Evolutionary conservation across 1,140 invertebrate species (phyloP).

Genomic region (Drosophila busckii): DNA sequence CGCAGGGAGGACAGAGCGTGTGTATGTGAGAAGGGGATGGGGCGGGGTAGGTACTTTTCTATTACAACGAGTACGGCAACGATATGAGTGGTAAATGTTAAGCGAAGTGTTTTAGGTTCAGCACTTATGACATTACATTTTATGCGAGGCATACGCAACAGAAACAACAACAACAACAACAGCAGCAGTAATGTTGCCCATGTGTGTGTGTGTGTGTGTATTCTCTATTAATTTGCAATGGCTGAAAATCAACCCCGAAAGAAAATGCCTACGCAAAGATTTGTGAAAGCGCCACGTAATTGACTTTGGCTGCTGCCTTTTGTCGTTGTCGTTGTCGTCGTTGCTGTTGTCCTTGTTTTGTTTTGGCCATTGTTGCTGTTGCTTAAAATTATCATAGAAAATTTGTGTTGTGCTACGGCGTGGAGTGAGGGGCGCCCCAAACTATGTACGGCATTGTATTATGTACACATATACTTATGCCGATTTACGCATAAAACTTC

Average conservation of each 20-base stretch:
- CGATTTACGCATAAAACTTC: slow-evolving; percentile 54
- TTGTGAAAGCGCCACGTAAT: slow-evolving; percentile 74
- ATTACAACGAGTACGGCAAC: slow-evolving; percentile 43
- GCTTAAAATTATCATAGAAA: slow-evolving; percentile 72
- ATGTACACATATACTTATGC: slow-evolving; percentile 74
- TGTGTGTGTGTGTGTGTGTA: slow-evolving; percentile 26
- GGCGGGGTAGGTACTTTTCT: slow-evolving; percentile 32
- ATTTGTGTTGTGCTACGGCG: slow-evolving; percentile 5
- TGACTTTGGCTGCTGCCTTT: slow-evolving; percentile 59
- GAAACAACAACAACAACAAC: too few relatives aligned
- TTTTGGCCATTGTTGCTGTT: slow-evolving; percentile 39
- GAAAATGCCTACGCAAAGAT: slow-evolving; percentile 57
- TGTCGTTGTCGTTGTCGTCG: slow-evolving; percentile 20
- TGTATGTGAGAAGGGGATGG: neutral
- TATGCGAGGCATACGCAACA: slow-evolving; percentile 29
- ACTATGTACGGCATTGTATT: slow-evolving; percentile 59
- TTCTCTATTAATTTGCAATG: slow-evolving; percentile 74
- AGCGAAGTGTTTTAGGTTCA: slow-evolving; percentile 72
- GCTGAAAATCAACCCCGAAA: slow-evolving; percentile 22
- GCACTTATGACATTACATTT: slow-evolving; percentile 76
- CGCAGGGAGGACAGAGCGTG: neutral
- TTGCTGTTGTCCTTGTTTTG: neutral
- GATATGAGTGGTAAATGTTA: slow-evolving; percentile 51
- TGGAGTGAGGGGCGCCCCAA: neutral
- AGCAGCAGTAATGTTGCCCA: too few relatives aligned